Percentiles rank a stretch among this genome's conserved stretches.
Conservation (phyloP, 2,888 invertebrate genomes). For the Neoaliturus tenellus region DNA sequence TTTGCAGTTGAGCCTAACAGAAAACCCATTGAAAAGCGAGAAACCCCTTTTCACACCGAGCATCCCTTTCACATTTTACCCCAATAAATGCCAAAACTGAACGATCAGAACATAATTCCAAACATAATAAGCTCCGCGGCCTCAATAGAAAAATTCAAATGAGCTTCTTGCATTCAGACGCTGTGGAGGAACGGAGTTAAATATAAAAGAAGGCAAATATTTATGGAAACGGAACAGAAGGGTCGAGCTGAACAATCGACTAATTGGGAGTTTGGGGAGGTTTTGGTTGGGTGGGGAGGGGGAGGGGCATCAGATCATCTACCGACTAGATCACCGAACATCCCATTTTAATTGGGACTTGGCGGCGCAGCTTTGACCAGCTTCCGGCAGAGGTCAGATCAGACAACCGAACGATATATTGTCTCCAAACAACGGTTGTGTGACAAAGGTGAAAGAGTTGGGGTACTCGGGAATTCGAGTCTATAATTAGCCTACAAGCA, state of each 20-base stretch:
- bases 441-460: not conserved
- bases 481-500: no score
- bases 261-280: constrained; percentile 21
- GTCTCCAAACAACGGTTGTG: not conserved
- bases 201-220: constrained; percentile 45
- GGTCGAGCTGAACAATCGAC: constrained; percentile 47
- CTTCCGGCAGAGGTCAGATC: constrained; percentile 26
- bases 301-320: constrained; percentile 48
- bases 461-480: no score
- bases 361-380: constrained; percentile 15
- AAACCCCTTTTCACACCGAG: not conserved
- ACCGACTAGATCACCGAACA: constrained; percentile 15
- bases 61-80: not conserved
- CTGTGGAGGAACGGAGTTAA: constrained; percentile 5
- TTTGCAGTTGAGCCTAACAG: no score
- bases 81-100: not conserved
- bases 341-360: constrained; percentile 46
- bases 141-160: constrained; percentile 30
- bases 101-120: not conserved
- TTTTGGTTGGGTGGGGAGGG: not conserved
- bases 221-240: constrained; percentile 40
- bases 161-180: not conserved
- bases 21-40: not conserved
- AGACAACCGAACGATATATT: not conserved
- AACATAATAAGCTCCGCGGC: not conserved